Evolutionary conservation across 2,888 invertebrate genomes (phyloP).

Genomic region (Lepidocyrtoides sp.): DNA sequence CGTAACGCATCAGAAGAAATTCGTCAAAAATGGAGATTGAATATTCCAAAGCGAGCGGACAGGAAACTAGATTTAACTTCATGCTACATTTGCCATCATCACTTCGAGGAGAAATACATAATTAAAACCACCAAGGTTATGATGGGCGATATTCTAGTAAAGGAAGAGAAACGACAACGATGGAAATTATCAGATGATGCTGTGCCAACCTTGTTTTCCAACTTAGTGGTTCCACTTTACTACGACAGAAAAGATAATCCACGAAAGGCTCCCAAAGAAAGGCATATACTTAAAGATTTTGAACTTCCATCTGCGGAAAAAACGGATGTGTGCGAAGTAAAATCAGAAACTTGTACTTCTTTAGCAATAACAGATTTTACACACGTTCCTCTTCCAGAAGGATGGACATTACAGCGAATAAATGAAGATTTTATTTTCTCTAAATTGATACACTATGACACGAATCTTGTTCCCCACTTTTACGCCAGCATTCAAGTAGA

Average conservation of each 20-base stretch:
- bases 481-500: background rate
- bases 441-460: background rate
- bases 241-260: background rate
- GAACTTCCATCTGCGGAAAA: no score
- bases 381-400: background rate
- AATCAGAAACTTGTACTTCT: no score
- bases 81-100: slow-evolving; percentile 22
- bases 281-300: background rate
- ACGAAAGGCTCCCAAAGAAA: background rate
- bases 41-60: slow-evolving; percentile 46
- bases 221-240: slow-evolving; percentile 35
- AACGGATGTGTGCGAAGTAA: no score
- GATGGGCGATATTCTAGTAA: background rate
- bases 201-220: slow-evolving; percentile 64
- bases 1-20: background rate
- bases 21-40: background rate
- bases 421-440: no score
- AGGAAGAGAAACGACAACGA: background rate
- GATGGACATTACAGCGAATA: background rate
- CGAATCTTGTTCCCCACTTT: background rate
- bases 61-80: slow-evolving; percentile 12
- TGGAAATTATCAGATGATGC: slow-evolving; percentile 60
- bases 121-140: slow-evolving; percentile 26
- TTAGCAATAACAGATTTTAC: background rate
- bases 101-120: slow-evolving; percentile 62